These are phyloP conservation scores for Oscheius sp. DNA, from an alignment of 1,140 invertebrate species.

Conservation along the genomic window DNA sequence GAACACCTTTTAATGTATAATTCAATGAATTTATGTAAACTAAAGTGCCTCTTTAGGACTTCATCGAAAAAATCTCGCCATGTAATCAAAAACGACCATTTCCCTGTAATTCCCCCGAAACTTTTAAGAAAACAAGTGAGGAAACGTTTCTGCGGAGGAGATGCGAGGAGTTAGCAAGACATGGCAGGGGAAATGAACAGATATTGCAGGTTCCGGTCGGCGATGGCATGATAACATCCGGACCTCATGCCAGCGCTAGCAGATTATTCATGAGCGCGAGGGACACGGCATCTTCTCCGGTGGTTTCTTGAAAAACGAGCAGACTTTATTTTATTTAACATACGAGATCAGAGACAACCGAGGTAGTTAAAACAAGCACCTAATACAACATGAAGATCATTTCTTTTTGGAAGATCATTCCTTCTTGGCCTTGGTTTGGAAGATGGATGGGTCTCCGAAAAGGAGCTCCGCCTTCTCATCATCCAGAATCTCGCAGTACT, in stretches of 20 bases:
- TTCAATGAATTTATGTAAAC: no score
- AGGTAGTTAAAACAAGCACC: no score
- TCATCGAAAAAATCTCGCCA: no score
- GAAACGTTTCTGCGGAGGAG: not conserved
- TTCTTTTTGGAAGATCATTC: not conserved
- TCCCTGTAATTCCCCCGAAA: no score
- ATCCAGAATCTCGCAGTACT: slow-evolving; percentile 16
- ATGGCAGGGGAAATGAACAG: not conserved
- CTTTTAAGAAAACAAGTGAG: no score
- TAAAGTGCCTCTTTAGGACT: no score
- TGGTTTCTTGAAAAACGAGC: not conserved
- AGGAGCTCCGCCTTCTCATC: slow-evolving; percentile 16
- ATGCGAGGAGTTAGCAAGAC: not conserved
- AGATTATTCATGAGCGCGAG: slow-evolving; percentile 1
- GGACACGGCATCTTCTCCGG: not conserved
- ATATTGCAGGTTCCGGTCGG: slow-evolving; percentile 8
- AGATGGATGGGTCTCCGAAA: slow-evolving; percentile 6
- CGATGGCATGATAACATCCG: slow-evolving; percentile 13
- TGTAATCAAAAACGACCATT: no score
- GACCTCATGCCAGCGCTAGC: slow-evolving; percentile 1
- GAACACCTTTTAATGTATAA: no score
- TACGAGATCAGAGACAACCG: no score
- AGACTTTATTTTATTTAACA: no score
- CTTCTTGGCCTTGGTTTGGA: not conserved
- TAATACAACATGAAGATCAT: not conserved